Evolutionary conservation across 2,888 invertebrate species (phyloP), one percentile per base, ranked within the genome.

Genomic region (Standfussiana lucernea): DNA sequence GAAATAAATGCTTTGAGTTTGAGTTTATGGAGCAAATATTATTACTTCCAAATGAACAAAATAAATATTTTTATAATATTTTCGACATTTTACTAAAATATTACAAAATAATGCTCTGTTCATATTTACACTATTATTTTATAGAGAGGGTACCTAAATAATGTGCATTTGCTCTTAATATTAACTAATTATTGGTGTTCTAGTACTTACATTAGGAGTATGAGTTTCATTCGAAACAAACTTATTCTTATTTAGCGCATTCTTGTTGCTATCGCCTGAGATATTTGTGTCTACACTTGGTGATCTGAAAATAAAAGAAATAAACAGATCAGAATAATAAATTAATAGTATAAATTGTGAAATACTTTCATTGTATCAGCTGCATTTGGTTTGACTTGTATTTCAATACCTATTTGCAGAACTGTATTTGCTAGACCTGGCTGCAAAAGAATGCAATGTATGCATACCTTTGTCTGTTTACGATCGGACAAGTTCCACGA

Each of bases 231-330:
- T 97, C 40, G 89, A 87, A 74, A 97, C 96, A 79, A 95, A 93
- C 82, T 95, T 97, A 89, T 97, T 97, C 93, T 97, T 98, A 93
- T 95, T 97, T n/a, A 96, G 80, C 67, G 93, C 90, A 87, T 95
- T 95, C 91, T 97, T 97, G 81, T 95, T 96, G 90, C 97, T 97
- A 72, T 97, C 97, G 77, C 96, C 97, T 1, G 97, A 97, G 80
- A 97, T 95, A 91, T 97, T 97, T 37, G 97, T 97, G 89, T 98
- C 98, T 40, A 97, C 97, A 92, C 98, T 98, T 87, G 98, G 98
- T 81, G 97, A 97, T 90, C 97, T 97, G 93, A 82, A 95, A 94
- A 74, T 42, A 56, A 40, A 32, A 75, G 35, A 74, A 73, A 69
- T 53, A 8, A 37, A 64, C 15, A 35, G 2, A 35, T 71, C 6